Evolutionary conservation across 2,113 vertebrate genomes (phyloP).

Genomic region (Boulengeromyrus knoepffleri): DNA sequence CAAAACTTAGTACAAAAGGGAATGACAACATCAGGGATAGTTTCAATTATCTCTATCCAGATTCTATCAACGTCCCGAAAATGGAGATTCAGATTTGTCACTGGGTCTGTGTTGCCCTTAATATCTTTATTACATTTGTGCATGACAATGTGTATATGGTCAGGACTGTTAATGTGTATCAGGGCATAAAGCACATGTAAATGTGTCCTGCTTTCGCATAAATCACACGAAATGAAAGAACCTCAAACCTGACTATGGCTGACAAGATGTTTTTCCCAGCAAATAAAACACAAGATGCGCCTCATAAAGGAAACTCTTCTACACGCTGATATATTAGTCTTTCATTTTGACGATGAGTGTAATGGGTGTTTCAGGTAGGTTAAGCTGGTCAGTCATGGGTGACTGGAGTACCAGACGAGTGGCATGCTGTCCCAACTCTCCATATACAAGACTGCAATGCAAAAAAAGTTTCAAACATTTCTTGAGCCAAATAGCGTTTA

Average conservation of each 20-base stretch:
- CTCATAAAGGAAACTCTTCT: background rate
- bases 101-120: background rate
- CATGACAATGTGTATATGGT: background rate
- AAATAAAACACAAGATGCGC: background rate
- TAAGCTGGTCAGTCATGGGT: background rate
- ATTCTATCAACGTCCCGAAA: background rate
- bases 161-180: background rate
- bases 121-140: background rate
- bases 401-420: background rate
- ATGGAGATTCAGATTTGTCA: background rate
- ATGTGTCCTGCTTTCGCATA: background rate
- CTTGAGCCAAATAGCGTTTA: background rate
- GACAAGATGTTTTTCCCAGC: background rate
- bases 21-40: background rate
- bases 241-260: background rate
- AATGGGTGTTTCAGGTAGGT: background rate
- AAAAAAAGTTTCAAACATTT: background rate
- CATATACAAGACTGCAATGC: background rate
- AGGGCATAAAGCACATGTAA: background rate
- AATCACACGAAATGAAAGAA: background rate
- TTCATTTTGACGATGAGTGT: background rate
- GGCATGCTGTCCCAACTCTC: background rate
- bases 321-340: background rate
- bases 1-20: constrained; percentile 23
- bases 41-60: background rate